Percentiles rank a stretch among this genome's conserved stretches.
phyloP scores from a whole-genome alignment of 2,113 vertebrate genomes.

The Brienomyrus brachyistius region DNA sequence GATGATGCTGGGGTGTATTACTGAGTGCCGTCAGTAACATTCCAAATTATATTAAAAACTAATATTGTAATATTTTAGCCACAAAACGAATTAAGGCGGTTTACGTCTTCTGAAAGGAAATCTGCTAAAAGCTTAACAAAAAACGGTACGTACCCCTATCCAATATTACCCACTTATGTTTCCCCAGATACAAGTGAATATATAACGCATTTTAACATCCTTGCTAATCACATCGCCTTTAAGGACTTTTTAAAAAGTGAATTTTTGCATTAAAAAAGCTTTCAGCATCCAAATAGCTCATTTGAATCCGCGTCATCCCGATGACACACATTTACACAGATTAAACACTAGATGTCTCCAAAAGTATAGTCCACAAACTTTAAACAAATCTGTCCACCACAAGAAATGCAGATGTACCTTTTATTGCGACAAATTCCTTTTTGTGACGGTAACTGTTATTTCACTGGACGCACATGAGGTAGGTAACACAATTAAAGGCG shows the following conservation, averaged over 20 bases:
- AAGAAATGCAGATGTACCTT: not conserved
- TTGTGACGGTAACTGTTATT: not conserved
- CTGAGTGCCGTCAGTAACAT: not conserved
- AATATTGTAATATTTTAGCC: not conserved
- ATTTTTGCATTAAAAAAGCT: too few relatives aligned
- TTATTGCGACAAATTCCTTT: not conserved
- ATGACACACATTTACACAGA: not conserved
- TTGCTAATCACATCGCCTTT: not conserved
- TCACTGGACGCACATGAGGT: not conserved
- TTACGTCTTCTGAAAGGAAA: not conserved
- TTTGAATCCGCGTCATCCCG: not conserved
- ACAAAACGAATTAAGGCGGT: not conserved
- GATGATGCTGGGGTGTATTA: not conserved
- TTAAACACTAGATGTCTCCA: constrained; percentile 4
- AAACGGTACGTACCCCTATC: not conserved
- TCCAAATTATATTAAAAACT: not conserved
- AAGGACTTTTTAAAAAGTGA: not conserved
- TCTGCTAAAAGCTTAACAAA: not conserved
- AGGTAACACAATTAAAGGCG: not conserved
- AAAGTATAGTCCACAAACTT: not conserved
- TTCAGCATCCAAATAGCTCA: not conserved
- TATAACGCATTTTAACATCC: not conserved
- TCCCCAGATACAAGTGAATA: not conserved
- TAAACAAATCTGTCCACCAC: not conserved
- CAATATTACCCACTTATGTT: not conserved